phyloP scores from a whole-genome alignment of 2,113 vertebrate species.

The Platysteira castanea region DNA sequence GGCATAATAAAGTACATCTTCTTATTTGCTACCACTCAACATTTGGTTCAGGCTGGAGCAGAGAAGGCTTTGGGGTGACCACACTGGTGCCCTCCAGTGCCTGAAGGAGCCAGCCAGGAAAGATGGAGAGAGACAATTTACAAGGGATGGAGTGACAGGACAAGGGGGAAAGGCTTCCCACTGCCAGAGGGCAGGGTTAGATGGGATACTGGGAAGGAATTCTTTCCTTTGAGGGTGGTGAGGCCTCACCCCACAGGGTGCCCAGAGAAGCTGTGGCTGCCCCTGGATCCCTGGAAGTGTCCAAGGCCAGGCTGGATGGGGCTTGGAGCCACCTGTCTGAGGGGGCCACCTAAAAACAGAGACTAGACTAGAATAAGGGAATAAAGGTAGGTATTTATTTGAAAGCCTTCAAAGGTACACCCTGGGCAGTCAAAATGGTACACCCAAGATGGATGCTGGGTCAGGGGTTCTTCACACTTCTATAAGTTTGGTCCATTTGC shows the following conservation, averaged over 20 bases:
- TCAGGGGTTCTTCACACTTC: too few relatives aligned
- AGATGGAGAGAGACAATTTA: not conserved
- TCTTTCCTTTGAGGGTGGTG: accelerated
- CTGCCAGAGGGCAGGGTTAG: accelerated
- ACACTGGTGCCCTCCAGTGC: not conserved
- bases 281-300: not conserved
- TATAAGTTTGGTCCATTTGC: too few relatives aligned
- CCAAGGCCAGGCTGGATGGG: accelerated
- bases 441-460: too few relatives aligned
- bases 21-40: not conserved
- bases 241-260: not conserved
- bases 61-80: not conserved
- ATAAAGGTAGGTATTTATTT: too few relatives aligned
- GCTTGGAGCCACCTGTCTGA: not conserved
- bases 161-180: not conserved
- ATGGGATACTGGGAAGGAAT: not conserved
- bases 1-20: not conserved
- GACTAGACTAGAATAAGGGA: too few relatives aligned
- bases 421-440: too few relatives aligned
- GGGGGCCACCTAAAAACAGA: too few relatives aligned
- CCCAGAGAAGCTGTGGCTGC: not conserved
- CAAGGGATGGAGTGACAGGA: not conserved
- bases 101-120: not conserved
- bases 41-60: not conserved
- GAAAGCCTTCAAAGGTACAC: too few relatives aligned